Base-by-base conservation (phyloP, 1,140 invertebrate species). In the Dendrolimus punctatus region DNA sequence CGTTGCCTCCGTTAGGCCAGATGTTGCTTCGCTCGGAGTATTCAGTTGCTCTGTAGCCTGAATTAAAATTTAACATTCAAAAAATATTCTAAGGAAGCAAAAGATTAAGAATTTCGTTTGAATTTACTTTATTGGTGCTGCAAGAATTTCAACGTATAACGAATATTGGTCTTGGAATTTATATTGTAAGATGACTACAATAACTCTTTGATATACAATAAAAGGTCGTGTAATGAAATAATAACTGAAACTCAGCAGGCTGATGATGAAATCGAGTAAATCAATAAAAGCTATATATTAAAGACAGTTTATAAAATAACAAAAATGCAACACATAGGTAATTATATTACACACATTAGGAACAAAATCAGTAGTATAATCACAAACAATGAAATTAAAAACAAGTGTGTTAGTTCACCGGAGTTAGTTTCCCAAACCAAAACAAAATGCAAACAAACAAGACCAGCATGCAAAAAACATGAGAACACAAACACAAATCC, bases 21-120 rank as follows among this genome's bases (percentile, higher is more conserved):
- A 56, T 53, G 62, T 46, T 47, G 56, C 61, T 45, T 66, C 71
- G 10, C 55, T 62, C 39, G 66, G 40, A 45, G 59, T 23, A 41
- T 66, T 83, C 66, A 86, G 64, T 81, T 82, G 79, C 76, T 86
- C 82, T 80, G 82, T 60, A 84, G 70, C 71, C 82, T 86, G 75
- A 53, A 36, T 61, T 64, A 57, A 57, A 66, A 64, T 40, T 6
- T 5, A 49, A 5, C 38, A 40, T 7, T 51, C 51, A 53, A 57
- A 23, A 23, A 23, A 23, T 23, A 23, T 23, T 23, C 23, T 23
- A 23, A 23, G 23, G 23, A 3, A 23, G 3, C 23, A 23, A 23
- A 23, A 23, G 23, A 23, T 23, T 23, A 23, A 23, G 1, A 23
- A 23, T 23, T 23, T 23, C 3, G 3, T 23, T 23, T 23, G 23